Percentiles rank a stretch among this genome's conserved stretches.
Evolutionary conservation across 2,797 vertebrate genomes (phyloP).

Genomic region (Rhyacichthys aspro): DNA sequence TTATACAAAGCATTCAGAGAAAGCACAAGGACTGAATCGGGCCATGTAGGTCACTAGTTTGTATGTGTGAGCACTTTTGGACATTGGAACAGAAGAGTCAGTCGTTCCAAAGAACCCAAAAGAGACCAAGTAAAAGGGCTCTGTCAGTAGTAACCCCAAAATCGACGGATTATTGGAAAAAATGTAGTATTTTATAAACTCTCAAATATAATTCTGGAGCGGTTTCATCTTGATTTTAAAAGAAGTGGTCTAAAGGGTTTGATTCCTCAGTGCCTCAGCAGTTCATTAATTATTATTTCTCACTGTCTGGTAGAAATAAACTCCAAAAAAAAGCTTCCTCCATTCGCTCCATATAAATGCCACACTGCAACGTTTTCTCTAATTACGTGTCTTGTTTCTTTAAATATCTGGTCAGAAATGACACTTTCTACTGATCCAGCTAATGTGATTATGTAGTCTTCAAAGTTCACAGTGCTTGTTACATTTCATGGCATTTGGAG

Average conservation of each 20-base stretch:
- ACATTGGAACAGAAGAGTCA: constrained; percentile 9
- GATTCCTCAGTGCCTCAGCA: no score
- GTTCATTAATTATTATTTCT: no score
- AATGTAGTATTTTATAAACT: no score
- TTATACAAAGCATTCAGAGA: constrained; percentile 38
- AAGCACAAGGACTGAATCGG: constrained; percentile 25
- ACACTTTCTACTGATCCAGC: constrained; percentile 11
- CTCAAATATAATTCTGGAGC: no score
- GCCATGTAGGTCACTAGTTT: constrained; percentile 63
- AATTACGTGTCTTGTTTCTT: constrained; percentile 11
- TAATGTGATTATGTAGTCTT: constrained; percentile 15
- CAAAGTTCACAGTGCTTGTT: constrained; percentile 41
- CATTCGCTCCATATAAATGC: not conserved
- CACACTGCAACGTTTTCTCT: no score
- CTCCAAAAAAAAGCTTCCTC: not conserved
- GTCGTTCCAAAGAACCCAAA: not conserved
- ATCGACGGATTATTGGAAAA: no score
- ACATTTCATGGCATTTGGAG: constrained; percentile 30
- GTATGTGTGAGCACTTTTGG: constrained; percentile 18
- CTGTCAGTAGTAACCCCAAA: no score
- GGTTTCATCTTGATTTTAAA: no score
- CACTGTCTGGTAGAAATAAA: not conserved
- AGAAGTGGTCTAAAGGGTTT: no score
- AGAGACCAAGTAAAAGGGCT: no score
- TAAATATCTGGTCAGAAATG: constrained; percentile 9